Evolutionary conservation across 2,113 vertebrate genomes (phyloP).

Genomic region (Gopherus flavomarginatus): DNA sequence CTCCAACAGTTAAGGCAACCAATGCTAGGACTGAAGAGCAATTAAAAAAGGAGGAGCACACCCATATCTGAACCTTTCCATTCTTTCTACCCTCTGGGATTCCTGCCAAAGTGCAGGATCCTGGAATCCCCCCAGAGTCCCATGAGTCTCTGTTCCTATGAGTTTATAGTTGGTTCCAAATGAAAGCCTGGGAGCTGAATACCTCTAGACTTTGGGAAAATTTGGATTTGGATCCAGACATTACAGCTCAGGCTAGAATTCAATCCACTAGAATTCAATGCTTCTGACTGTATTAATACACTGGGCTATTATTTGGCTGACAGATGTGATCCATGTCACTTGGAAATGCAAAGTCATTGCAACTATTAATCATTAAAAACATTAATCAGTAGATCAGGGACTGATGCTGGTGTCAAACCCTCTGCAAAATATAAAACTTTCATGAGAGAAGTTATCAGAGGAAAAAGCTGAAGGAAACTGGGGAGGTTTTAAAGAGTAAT

Average conservation of each 20-base stretch:
- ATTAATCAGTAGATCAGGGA: conserved; percentile 19
- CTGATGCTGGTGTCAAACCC: not conserved
- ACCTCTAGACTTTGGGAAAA: accelerated
- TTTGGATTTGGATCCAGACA: not conserved
- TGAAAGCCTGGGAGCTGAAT: not conserved
- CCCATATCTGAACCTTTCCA: not conserved
- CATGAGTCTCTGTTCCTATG: not conserved
- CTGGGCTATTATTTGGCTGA: not conserved
- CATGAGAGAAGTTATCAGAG: not conserved
- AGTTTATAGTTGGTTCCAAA: not conserved
- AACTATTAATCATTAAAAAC: conserved; percentile 52
- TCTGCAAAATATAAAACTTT: not conserved
- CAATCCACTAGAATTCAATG: not conserved
- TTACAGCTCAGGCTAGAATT: not conserved
- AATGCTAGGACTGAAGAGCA: not conserved
- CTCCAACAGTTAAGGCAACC: conserved; percentile 16
- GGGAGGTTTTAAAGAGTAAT: not conserved
- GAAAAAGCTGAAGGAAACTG: conserved; percentile 7
- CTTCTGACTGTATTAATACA: not conserved
- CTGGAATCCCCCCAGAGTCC: not conserved
- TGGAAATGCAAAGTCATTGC: not conserved
- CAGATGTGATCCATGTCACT: not conserved
- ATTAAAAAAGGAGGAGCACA: not conserved
- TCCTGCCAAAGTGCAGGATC: not conserved
- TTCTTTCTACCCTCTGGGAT: not conserved